A percentile compares a stretch with the other conserved stretches of the same genome.
Conservation (phyloP, 1,140 invertebrate genomes). For the Choristoneura fumiferana region DNA sequence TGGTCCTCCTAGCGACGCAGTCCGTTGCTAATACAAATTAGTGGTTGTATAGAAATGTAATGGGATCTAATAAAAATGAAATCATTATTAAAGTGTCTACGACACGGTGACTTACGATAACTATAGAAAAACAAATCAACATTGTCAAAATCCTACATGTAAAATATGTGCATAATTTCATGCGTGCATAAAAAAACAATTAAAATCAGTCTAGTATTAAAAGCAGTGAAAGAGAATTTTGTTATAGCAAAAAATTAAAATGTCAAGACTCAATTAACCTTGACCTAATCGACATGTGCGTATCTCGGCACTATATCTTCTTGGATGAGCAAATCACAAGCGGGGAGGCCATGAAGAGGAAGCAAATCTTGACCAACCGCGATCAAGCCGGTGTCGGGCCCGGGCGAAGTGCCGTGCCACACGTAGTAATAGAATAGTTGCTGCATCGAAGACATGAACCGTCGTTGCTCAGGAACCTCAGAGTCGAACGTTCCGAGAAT, state of each 20-base stretch:
- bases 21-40: too few relatives aligned
- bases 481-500: constrained; percentile 88
- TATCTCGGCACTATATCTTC: constrained; percentile 86
- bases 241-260: too few relatives aligned
- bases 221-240: too few relatives aligned
- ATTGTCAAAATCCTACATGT: neutral
- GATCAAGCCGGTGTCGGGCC: constrained; percentile 79
- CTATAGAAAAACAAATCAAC: neutral
- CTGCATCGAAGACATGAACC: constrained; percentile 88
- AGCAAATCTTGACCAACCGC: constrained; percentile 84
- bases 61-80: too few relatives aligned
- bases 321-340: constrained; percentile 87
- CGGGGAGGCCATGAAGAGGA: constrained; percentile 80
- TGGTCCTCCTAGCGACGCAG: neutral
- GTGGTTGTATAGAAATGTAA: too few relatives aligned
- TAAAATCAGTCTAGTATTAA: too few relatives aligned
- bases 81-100: too few relatives aligned
- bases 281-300: constrained; percentile 73
- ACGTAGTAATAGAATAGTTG: constrained; percentile 90
- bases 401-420: constrained; percentile 83
- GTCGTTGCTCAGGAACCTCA: constrained; percentile 83
- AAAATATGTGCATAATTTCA: neutral
- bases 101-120: neutral
- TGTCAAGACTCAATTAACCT: neutral
- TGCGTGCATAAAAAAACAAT: neutral